A percentile compares a stretch with the other conserved stretches of the same genome.
Conservation (phyloP, 64 coral and sea anemone genomes). For the Stichodactyla mertensii region DNA sequence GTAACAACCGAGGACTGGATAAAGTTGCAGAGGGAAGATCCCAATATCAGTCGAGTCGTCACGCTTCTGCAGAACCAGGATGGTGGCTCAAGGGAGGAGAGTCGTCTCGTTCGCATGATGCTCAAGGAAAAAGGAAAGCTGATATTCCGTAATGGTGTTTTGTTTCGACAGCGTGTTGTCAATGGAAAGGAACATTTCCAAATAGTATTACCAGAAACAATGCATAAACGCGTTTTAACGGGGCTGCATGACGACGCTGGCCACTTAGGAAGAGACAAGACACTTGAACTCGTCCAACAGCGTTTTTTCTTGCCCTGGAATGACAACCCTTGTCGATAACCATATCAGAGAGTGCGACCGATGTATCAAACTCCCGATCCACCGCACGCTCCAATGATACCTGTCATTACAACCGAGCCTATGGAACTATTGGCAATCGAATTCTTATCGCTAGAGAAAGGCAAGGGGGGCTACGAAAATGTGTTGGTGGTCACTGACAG, state of each 20-base stretch:
- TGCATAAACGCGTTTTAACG: slow-evolving; percentile 14
- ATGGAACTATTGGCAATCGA: no score
- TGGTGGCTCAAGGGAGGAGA: no score
- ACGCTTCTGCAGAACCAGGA: no score
- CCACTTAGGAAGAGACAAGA: slow-evolving; percentile 40
- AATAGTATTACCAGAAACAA: slow-evolving; percentile 29
- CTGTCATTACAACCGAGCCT: slow-evolving; percentile 23
- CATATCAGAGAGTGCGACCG: background rate
- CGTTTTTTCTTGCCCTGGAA: slow-evolving; percentile 40
- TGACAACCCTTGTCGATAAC: slow-evolving; percentile 30
- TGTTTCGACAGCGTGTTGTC: background rate
- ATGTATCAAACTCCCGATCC: slow-evolving; percentile 30
- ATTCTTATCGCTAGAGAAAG: no score
- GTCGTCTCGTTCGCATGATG: no score
- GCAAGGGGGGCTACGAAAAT: slow-evolving; percentile 37
- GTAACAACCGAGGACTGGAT: no score
- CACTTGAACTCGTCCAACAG: slow-evolving; percentile 13
- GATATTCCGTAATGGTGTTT: background rate
- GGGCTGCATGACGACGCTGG: slow-evolving; percentile 45
- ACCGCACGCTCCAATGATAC: slow-evolving; percentile 17
- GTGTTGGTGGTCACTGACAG: slow-evolving; percentile 34
- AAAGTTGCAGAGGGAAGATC: no score
- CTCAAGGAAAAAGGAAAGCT: no score
- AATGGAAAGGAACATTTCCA: slow-evolving; percentile 32
- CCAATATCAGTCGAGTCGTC: no score